A percentile compares a stretch with the other conserved stretches of the same genome.
Conservation (phyloP, 2,888 invertebrate genomes). For the Nomada hirtipes region DNA sequence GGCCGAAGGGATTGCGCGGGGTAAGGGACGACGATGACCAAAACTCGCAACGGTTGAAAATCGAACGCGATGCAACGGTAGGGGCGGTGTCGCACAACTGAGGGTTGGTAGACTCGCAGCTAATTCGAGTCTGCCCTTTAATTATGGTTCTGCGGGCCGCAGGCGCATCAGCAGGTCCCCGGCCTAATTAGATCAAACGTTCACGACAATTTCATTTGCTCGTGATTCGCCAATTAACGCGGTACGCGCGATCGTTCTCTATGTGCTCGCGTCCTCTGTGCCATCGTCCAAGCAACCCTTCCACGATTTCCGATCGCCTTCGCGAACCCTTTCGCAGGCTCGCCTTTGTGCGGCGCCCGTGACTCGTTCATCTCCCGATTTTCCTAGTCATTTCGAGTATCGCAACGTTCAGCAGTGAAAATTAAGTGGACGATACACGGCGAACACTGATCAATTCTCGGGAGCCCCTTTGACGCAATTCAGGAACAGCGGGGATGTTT, state of each 20-base stretch:
- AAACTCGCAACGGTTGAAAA: slow-evolving; percentile 51
- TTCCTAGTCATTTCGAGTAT: neutral
- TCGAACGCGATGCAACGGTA: slow-evolving; percentile 47
- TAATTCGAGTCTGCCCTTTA: slow-evolving; percentile 69
- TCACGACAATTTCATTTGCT: slow-evolving; percentile 75
- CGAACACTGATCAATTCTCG: slow-evolving; percentile 5
- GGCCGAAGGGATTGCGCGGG: neutral
- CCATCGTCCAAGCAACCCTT: neutral
- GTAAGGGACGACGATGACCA: neutral
- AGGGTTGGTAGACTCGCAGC: slow-evolving; percentile 43
- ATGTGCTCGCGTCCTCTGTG: slow-evolving; percentile 18
- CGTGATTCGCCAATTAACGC: slow-evolving; percentile 75
- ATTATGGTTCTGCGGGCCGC: slow-evolving; percentile 63
- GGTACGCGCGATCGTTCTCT: slow-evolving; percentile 58
- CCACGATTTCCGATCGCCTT: slow-evolving; percentile 25
- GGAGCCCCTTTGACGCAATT: slow-evolving; percentile 18
- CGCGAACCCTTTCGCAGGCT: neutral
- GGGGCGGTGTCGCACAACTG: slow-evolving; percentile 13
- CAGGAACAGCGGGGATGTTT: too few relatives aligned
- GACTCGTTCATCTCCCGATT: neutral
- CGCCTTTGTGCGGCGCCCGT: slow-evolving; percentile 21
- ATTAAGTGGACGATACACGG: slow-evolving; percentile 20
- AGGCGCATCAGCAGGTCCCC: slow-evolving; percentile 53
- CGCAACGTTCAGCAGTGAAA: slow-evolving; percentile 13
- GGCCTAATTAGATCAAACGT: slow-evolving; percentile 77